These are phyloP conservation scores for Gerris lacustris DNA, from an alignment of 2,888 invertebrate species.

Conservation along the genomic window DNA sequence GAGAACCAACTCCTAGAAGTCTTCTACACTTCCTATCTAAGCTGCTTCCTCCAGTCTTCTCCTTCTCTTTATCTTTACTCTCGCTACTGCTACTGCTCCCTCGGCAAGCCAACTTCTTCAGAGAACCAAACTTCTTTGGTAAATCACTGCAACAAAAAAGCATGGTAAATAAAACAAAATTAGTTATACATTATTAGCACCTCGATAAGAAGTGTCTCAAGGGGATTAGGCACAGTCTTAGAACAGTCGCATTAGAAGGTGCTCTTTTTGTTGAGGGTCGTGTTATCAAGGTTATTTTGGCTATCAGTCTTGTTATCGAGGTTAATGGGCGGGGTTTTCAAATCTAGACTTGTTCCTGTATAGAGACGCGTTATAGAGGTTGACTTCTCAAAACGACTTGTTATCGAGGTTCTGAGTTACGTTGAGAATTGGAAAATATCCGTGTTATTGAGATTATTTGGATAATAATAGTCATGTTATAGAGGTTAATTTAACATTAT, in stretches of 20 bases:
- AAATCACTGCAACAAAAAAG: conserved; percentile 28
- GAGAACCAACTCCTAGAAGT: conserved; percentile 45
- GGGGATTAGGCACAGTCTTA: not conserved
- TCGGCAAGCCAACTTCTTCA: conserved; percentile 53
- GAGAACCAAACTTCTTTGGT: conserved; percentile 53
- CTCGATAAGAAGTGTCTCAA: not conserved
- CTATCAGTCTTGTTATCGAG: no score
- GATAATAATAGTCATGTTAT: no score
- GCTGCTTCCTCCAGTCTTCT: conserved; percentile 27
- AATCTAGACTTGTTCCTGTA: no score
- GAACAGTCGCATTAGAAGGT: no score
- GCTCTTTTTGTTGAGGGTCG: not conserved
- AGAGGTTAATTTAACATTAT: no score
- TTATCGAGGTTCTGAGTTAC: no score
- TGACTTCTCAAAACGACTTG: no score
- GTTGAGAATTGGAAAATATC: no score
- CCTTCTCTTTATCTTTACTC: not conserved
- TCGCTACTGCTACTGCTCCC: conserved; percentile 37
- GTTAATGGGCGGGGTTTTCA: no score
- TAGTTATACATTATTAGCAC: not conserved
- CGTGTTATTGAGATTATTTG: no score
- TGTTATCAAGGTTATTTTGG: no score
- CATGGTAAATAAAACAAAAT: conserved; percentile 3
- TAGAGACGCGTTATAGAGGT: no score
- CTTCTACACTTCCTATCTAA: conserved; percentile 56